These are phyloP conservation scores for Nyctibius bracteatus DNA, from an alignment of 2,113 vertebrate genomes.

Conservation along the genomic window DNA sequence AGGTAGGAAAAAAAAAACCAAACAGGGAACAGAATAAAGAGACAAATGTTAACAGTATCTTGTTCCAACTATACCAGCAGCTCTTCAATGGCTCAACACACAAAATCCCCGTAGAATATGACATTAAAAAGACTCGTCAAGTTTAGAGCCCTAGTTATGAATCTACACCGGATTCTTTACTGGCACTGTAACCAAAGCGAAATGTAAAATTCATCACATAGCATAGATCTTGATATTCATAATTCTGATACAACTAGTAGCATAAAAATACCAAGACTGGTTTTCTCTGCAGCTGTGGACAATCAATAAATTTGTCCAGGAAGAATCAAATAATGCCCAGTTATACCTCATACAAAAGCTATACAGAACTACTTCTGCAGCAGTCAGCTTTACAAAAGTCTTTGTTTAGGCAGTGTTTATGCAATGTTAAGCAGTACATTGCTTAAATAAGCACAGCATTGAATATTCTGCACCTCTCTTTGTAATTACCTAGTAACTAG, in stretches of 20 bases:
- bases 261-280: not conserved
- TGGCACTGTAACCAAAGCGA: not conserved
- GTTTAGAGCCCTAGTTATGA: not conserved
- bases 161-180: not conserved
- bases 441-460: conserved; percentile 23
- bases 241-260: not conserved
- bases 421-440: not conserved
- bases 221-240: not conserved
- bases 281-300: not conserved
- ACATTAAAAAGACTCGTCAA: not conserved
- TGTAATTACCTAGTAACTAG: not conserved
- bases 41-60: not conserved
- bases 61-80: not conserved
- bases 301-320: not conserved
- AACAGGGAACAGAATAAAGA: not conserved
- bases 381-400: not conserved
- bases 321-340: not conserved
- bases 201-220: not conserved
- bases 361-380: not conserved
- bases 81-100: not conserved
- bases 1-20: not conserved
- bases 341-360: not conserved
- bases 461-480: conserved; percentile 25
- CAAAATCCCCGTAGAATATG: not conserved
- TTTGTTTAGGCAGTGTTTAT: not conserved